These are phyloP conservation scores for Pachyseris speciosa DNA, from an alignment of 64 coral and sea anemone species.

Conservation along the genomic window DNA sequence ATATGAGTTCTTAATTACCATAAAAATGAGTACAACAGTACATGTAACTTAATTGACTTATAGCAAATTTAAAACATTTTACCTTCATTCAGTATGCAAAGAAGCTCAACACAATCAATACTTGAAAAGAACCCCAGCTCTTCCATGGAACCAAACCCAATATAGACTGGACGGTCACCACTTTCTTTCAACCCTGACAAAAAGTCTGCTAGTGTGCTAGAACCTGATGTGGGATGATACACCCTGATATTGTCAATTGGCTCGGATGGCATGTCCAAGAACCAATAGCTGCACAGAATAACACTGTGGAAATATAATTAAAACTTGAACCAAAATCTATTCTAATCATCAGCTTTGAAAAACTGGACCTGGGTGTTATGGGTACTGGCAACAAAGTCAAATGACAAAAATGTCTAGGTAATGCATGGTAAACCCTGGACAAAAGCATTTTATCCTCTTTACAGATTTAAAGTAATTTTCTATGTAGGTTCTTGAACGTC, in stretches of 20 bases:
- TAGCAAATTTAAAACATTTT: background rate
- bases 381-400: too few species aligned
- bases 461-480: too few species aligned
- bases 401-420: too few species aligned
- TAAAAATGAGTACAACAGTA: background rate
- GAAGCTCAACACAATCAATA: slow-evolving; percentile 83
- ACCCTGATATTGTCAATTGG: slow-evolving; percentile 67
- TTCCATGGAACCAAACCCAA: slow-evolving; percentile 95
- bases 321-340: too few species aligned
- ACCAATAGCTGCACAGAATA: slow-evolving; percentile 84
- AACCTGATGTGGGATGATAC: slow-evolving; percentile 49
- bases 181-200: slow-evolving; percentile 35
- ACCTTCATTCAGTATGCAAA: slow-evolving; percentile 90
- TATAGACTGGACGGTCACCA: slow-evolving; percentile 75
- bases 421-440: too few species aligned
- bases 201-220: slow-evolving; percentile 63
- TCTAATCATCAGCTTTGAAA: too few species aligned
- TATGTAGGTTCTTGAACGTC: too few species aligned
- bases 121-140: slow-evolving; percentile 91
- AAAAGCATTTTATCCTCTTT: too few species aligned
- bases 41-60: background rate
- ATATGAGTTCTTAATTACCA: too few species aligned
- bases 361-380: too few species aligned
- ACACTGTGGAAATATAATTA: slow-evolving; percentile 34
- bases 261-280: slow-evolving; percentile 67